These are phyloP conservation scores for Gouania willdenowi DNA, from an alignment of 2,797 vertebrate species.

Conservation along the genomic window DNA sequence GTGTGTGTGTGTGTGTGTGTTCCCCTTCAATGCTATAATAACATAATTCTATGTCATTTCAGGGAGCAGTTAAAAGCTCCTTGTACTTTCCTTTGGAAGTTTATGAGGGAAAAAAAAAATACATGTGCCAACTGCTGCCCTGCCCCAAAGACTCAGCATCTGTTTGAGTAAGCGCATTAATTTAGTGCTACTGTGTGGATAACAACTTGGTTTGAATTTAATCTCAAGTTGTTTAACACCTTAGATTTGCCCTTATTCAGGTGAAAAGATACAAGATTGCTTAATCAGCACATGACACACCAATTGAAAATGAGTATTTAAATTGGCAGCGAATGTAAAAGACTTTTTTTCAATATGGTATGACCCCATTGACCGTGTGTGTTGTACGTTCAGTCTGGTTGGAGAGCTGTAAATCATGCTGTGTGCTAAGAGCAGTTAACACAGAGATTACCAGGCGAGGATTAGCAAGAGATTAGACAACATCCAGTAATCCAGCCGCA, in stretches of 20 bases:
- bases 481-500: constrained; percentile 44
- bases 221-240: constrained; percentile 23
- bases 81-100: not conserved
- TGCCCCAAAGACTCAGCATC: constrained; percentile 9
- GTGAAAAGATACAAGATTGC: constrained; percentile 3
- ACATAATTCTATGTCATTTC: constrained; percentile 69
- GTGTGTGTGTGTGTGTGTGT: constrained; percentile 8
- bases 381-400: constrained; percentile 13
- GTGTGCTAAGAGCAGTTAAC: constrained; percentile 29
- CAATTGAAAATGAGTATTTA: not conserved
- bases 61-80: constrained; percentile 56
- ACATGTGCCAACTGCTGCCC: constrained; percentile 35
- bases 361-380: not conserved
- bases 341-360: too few relatives aligned
- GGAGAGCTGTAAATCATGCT: constrained; percentile 19
- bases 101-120: constrained; percentile 21
- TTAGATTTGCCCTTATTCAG: constrained; percentile 27
- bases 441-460: constrained; percentile 57
- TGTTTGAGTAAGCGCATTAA: constrained; percentile 21
- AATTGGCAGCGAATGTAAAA: too few relatives aligned
- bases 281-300: not conserved
- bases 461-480: constrained; percentile 64
- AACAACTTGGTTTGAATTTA: too few relatives aligned
- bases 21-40: constrained; percentile 45
- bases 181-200: constrained; percentile 37